A percentile compares a stretch with the other conserved stretches of the same genome.
Evolutionary conservation across 2,888 invertebrate species (phyloP).

Genomic region (Lamellibrachia columna): DNA sequence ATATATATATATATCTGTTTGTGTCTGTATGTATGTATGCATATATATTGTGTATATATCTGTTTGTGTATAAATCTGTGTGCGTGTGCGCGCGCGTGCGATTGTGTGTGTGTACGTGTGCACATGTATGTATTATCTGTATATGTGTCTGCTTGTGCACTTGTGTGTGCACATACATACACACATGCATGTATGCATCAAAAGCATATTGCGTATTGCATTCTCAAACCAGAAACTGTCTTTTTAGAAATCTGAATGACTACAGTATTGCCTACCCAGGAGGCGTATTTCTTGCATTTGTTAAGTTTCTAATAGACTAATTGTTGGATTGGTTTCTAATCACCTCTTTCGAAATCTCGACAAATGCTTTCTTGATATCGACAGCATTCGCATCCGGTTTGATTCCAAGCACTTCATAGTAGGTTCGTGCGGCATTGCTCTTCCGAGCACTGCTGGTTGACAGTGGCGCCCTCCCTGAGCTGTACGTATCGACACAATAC

Average conservation of each 20-base stretch:
- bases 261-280: too few relatives aligned
- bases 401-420: slow-evolving; percentile 80
- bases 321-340: slow-evolving; percentile 28
- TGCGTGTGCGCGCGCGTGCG: too few relatives aligned
- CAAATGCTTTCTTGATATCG: slow-evolving; percentile 80
- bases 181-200: neutral
- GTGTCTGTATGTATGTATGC: too few relatives aligned
- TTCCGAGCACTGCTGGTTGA: neutral
- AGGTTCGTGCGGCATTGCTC: slow-evolving; percentile 59
- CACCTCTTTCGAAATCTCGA: slow-evolving; percentile 82
- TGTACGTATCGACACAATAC: neutral
- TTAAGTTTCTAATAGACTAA: too few relatives aligned
- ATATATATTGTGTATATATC: too few relatives aligned
- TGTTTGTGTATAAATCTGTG: too few relatives aligned
- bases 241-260: neutral
- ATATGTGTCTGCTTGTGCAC: neutral
- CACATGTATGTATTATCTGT: neutral
- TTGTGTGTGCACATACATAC: neutral
- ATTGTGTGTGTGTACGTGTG: too few relatives aligned
- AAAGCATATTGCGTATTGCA: neutral
- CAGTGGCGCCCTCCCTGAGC: slow-evolving; percentile 12
- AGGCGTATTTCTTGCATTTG: too few relatives aligned
- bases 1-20: too few relatives aligned
- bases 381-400: slow-evolving; percentile 74
- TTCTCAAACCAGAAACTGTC: neutral